Base-by-base conservation (phyloP, 2,797 vertebrate genomes). In the Bucorvus abyssinicus region DNA sequence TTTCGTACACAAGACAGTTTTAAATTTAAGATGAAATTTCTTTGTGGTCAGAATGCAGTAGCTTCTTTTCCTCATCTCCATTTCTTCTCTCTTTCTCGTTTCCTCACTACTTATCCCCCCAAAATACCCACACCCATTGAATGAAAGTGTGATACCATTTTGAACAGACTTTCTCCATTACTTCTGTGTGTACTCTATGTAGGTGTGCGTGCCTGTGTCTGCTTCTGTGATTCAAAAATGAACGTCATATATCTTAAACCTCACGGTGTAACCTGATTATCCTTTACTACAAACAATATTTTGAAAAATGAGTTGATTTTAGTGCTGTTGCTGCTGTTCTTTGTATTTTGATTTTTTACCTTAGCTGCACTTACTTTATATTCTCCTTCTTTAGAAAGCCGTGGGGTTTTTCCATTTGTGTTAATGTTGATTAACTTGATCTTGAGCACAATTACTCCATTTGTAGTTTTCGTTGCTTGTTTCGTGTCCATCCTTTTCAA, bases 401-500 rank as follows among this genome's bases (percentile, higher is more conserved):
- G 3, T 38, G 69, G 3, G 60, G 64, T 1, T 2, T 9, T 84
- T 83, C 68, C 6, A 6, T 80, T 89, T 75, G 13, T 1, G 0
- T 40, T 92, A 17, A 18, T 55, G 10, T 85, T 60, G 60, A 73
- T 64, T 60, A 74, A 38, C 23, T 53, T 88, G 27, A 36, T 50
- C 34, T 73, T 16, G 16, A 84, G 42, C 55, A 47, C 32, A 18
- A 80, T 45, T 52, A 90, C 19, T 59, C 61, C 79, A 55, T 77
- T 16, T 85, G 2, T 42, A 18, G 45, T 56, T 59, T 64, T 60
- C 6, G 8, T 40, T 63, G 14, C 26, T 84, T 67, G 17, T 79
- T 88, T 67, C 38, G 9, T 57, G 34, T 67, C 19, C 7, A 3
- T 87, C 20, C 53, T 76, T 89, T 89, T 61, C n/a, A 24, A 75